Evolutionary conservation across 2,888 invertebrate genomes (phyloP).

Genomic region (Mimumesa dahlbomi): DNA sequence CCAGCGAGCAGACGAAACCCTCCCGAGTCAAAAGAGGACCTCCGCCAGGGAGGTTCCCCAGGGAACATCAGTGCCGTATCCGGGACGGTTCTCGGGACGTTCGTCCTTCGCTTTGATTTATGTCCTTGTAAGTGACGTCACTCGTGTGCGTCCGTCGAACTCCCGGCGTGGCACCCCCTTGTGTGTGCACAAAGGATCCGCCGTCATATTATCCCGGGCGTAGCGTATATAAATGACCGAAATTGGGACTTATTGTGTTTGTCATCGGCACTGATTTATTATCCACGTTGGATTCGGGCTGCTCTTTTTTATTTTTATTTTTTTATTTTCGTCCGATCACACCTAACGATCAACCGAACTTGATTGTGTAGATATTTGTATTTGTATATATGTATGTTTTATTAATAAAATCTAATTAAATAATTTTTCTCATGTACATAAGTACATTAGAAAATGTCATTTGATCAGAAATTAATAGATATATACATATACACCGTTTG

Average conservation of each 20-base stretch:
- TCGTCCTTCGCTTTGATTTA: slow-evolving; percentile 80
- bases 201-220: slow-evolving; percentile 78
- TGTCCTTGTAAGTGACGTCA: slow-evolving; percentile 81
- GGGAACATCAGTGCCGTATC: slow-evolving; percentile 70
- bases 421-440: too few relatives aligned
- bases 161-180: slow-evolving; percentile 35
- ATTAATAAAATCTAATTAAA: too few relatives aligned
- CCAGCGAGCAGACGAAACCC: slow-evolving; percentile 28
- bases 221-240: slow-evolving; percentile 80
- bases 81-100: slow-evolving; percentile 63
- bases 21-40: slow-evolving; percentile 53
- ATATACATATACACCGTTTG: too few relatives aligned
- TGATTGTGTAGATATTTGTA: too few relatives aligned
- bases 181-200: slow-evolving; percentile 79
- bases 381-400: too few relatives aligned
- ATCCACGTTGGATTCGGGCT: slow-evolving; percentile 22
- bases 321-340: slow-evolving; percentile 1
- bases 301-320: slow-evolving; percentile 21
- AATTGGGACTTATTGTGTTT: slow-evolving; percentile 80
- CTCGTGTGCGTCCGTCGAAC: slow-evolving; percentile 73
- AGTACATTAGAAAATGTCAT: too few relatives aligned
- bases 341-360: background rate
- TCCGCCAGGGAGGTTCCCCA: slow-evolving; percentile 57
- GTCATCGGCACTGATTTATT: slow-evolving; percentile 77
- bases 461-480: too few relatives aligned